Base-by-base conservation (phyloP, 1,140 invertebrate species). In the Thaumetopoea pityocampa region DNA sequence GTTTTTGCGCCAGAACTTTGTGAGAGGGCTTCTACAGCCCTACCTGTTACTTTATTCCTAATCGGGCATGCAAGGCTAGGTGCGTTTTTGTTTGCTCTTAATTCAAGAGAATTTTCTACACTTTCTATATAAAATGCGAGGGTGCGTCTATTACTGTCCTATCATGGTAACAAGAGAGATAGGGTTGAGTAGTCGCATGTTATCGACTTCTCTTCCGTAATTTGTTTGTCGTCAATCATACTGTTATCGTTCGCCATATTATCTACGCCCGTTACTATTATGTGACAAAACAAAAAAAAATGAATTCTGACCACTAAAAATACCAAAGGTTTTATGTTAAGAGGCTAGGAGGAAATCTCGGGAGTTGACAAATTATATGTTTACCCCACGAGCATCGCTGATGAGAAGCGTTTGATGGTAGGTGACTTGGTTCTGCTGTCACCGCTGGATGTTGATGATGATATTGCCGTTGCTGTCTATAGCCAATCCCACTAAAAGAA, bases 11-110 rank as follows among this genome's bases (percentile, higher is more conserved):
- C 23, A 11, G 24, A 14, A 12, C 16, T 22, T 10, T 42, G 34
- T n/a, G 41, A 51, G 14, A 51, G 29, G 3, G 49, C 49, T 22
- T 51, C 49, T n/a, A 33, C 24, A 30, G 53, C 53, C 42, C 28
- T 48, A 16, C 44, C 48, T 5, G 37, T 51, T 22, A 57, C 28
- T 23, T 51, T 48, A 6, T 57, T 57, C 7, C 36, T 26, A 12
- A 57, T 57, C 12, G 51, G 18, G 12, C 34, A 43, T 0, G 48
- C 29, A 2, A 57, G 28, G n/a, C 29, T 14, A 19, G 14, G 1
- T 15, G 33, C 49, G 14, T 49, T 29, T 10, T 16, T 46, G 8
- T 38, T 15, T 3, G 33, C 11, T 9, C 49, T 35, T 20, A 45
- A 16, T 9, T 49, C 28, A 33, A 57, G 5, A 9, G 20, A 33